Conservation (phyloP, 2,797 vertebrate species). For the Cyprinella venusta region DNA sequence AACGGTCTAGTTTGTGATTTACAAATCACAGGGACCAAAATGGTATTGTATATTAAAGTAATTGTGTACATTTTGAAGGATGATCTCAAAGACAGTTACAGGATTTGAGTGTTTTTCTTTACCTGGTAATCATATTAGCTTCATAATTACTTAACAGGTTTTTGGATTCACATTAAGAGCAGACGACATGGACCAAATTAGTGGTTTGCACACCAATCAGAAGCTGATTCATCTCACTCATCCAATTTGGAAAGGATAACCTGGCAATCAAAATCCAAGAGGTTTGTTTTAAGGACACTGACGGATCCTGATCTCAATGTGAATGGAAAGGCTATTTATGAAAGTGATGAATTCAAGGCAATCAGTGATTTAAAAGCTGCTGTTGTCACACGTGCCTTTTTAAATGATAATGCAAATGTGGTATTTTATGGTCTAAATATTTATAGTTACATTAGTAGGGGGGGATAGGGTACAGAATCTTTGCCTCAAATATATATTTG, state of each 20-base stretch:
- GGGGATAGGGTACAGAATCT: neutral
- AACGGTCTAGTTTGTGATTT: neutral
- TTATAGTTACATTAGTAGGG: no score
- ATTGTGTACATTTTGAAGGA: constrained; percentile 6
- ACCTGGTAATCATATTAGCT: neutral
- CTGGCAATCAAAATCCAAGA: no score
- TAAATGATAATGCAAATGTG: neutral
- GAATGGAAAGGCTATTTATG: neutral
- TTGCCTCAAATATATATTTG: neutral
- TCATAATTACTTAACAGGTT: constrained; percentile 51
- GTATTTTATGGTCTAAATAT: neutral
- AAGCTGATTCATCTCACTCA: constrained; percentile 62
- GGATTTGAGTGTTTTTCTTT: neutral
- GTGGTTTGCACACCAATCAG: constrained; percentile 51
- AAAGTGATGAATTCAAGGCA: neutral
- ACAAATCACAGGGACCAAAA: neutral
- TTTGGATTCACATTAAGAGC: constrained; percentile 57
- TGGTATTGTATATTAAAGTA: neutral
- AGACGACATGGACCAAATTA: constrained; percentile 55
- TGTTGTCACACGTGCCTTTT: constrained; percentile 28
- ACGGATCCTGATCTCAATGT: neutral
- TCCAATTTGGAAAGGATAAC: constrained; percentile 64
- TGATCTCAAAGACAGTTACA: constrained; percentile 34
- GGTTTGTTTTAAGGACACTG: neutral
- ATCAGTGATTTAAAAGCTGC: neutral